phyloP scores from a whole-genome alignment of 2,113 vertebrate genomes.

The Macroglossus sobrinus region DNA sequence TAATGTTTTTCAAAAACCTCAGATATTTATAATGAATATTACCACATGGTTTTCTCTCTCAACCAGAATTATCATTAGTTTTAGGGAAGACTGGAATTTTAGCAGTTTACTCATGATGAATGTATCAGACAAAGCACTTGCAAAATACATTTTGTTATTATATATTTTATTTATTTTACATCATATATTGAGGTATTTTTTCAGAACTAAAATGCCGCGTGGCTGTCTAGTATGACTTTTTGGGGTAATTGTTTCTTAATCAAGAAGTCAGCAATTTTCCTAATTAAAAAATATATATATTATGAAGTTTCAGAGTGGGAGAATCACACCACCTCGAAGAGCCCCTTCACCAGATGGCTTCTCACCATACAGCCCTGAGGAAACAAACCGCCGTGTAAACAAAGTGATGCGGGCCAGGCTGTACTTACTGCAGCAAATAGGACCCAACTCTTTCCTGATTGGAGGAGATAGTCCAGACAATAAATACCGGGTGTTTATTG shows the following conservation, averaged over 20 bases:
- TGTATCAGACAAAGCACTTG: neutral
- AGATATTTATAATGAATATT: neutral
- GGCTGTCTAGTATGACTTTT: neutral
- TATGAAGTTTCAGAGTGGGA: constrained; percentile 90
- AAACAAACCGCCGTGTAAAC: constrained; percentile 90
- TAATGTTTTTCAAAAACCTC: neutral
- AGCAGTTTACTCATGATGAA: neutral
- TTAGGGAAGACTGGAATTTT: neutral
- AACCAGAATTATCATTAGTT: neutral
- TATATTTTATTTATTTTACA: no score
- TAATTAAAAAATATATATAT: neutral
- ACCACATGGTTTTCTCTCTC: neutral
- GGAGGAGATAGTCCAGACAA: constrained; percentile 94
- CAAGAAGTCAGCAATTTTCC: neutral
- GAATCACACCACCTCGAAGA: constrained; percentile 90
- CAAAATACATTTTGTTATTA: neutral
- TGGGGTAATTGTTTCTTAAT: neutral
- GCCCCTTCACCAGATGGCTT: constrained; percentile 93
- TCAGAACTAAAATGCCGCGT: neutral
- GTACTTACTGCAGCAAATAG: constrained; percentile 92
- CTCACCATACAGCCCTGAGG: constrained; percentile 92
- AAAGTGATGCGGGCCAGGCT: constrained; percentile 93
- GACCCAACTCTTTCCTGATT: constrained; percentile 93
- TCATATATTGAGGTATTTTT: neutral
- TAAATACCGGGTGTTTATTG: constrained; percentile 94